These are phyloP conservation scores for Phortica variegata DNA, from an alignment of 1,140 invertebrate genomes.

Conservation along the genomic window DNA sequence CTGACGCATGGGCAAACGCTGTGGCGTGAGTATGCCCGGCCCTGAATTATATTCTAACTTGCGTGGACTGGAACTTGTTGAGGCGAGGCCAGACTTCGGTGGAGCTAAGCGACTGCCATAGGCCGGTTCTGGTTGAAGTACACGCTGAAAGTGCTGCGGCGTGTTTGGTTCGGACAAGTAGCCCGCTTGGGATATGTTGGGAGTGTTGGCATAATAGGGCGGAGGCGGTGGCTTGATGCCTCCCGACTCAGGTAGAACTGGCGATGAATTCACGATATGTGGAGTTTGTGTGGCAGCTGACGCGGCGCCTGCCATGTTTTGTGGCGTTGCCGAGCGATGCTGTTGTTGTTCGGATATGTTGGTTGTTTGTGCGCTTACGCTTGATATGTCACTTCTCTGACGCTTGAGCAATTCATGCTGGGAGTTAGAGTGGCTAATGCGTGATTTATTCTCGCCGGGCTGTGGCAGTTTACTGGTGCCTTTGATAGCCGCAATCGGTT, in stretches of 20 bases:
- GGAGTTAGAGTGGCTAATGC: slow-evolving; percentile 9
- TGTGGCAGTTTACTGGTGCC: slow-evolving; percentile 71
- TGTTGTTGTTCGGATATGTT: slow-evolving; percentile 45
- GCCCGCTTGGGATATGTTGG: slow-evolving; percentile 30
- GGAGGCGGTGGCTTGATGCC: slow-evolving; percentile 17
- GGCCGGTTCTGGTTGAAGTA: not conserved
- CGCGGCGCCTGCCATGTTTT: slow-evolving; percentile 13
- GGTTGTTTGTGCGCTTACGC: slow-evolving; percentile 30
- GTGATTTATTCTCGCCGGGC: slow-evolving; percentile 35
- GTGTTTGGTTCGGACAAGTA: slow-evolving; percentile 42
- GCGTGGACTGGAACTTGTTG: slow-evolving; percentile 15
- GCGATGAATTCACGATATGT: slow-evolving; percentile 46
- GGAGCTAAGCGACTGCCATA: slow-evolving; percentile 38
- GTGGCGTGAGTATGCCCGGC: slow-evolving; percentile 36
- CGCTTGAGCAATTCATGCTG: slow-evolving; percentile 33
- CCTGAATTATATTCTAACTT: slow-evolving; percentile 48
- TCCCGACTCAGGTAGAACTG: slow-evolving; percentile 9
- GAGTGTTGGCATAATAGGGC: slow-evolving; percentile 37
- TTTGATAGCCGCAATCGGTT: slow-evolving; percentile 87
- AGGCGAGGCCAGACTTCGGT: slow-evolving; percentile 29
- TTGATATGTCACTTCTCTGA: slow-evolving; percentile 51
- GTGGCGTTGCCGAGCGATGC: not conserved
- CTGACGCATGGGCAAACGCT: slow-evolving; percentile 21
- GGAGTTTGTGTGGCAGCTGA: slow-evolving; percentile 37
- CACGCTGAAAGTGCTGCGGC: slow-evolving; percentile 26